A percentile compares a stretch with the other conserved stretches of the same genome.
phyloP scores from a whole-genome alignment of 2,113 vertebrate species.

The Nothoprocta pentlandii region DNA sequence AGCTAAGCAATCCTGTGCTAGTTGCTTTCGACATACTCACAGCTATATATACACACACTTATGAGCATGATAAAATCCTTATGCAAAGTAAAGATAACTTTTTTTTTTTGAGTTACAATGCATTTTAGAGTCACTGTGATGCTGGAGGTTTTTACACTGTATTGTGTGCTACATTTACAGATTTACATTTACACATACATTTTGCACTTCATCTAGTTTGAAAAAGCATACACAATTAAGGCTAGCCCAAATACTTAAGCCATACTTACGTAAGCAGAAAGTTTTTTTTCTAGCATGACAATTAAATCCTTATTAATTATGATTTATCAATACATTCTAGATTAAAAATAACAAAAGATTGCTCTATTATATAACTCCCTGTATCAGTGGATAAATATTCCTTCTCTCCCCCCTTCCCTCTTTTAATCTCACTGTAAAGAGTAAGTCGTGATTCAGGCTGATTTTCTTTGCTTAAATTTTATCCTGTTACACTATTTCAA shows the following conservation, averaged over 20 bases:
- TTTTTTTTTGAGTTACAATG: constrained; percentile 47
- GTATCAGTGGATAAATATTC: background rate
- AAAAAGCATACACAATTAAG: background rate
- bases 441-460: background rate
- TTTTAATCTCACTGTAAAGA: background rate
- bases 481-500: background rate
- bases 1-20: constrained; percentile 78
- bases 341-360: background rate
- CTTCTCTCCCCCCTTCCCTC: background rate
- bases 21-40: constrained; percentile 80
- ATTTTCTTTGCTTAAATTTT: constrained; percentile 7
- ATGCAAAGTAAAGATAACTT: constrained; percentile 72
- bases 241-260: background rate
- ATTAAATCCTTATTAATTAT: background rate
- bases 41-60: constrained; percentile 76
- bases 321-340: background rate
- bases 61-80: constrained; percentile 71
- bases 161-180: constrained; percentile 28
- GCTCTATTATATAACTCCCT: background rate
- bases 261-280: background rate
- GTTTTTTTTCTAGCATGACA: background rate
- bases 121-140: constrained; percentile 55
- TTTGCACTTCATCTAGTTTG: background rate
- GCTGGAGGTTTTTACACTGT: background rate
- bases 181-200: background rate